Evolutionary conservation across 2,888 invertebrate genomes (phyloP).

Genomic region (Cheilosia urbana): DNA sequence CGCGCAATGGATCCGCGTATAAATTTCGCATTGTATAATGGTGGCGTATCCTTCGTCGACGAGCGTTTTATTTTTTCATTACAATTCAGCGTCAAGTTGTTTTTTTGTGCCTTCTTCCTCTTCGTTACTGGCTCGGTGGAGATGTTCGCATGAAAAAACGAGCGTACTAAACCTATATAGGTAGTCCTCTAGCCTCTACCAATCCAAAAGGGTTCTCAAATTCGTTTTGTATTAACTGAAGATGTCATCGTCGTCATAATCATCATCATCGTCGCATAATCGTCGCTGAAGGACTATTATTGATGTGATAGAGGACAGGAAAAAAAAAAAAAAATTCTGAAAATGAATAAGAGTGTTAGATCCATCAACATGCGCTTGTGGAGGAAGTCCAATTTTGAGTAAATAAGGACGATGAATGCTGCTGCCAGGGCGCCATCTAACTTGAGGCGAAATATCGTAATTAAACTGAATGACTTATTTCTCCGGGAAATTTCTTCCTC

Average conservation of each 20-base stretch:
- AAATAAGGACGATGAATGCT: constrained; percentile 64
- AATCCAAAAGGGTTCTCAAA: constrained; percentile 74
- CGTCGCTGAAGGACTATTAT: constrained; percentile 73
- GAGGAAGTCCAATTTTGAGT: constrained; percentile 62
- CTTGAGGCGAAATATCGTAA: constrained; percentile 26
- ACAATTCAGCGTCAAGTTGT: constrained; percentile 59
- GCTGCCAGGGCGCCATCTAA: background rate
- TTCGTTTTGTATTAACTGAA: constrained; percentile 75
- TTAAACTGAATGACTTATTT: constrained; percentile 26
- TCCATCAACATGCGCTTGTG: constrained; percentile 68
- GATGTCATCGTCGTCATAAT: constrained; percentile 70
- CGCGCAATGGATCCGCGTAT: constrained; percentile 59
- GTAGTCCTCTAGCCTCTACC: constrained; percentile 22
- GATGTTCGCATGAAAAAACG: constrained; percentile 56
- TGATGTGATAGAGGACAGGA: constrained; percentile 52
- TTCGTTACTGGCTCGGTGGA: constrained; percentile 60
- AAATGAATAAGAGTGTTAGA: constrained; percentile 64
- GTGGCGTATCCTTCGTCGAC: constrained; percentile 57
- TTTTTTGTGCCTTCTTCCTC: constrained; percentile 19
- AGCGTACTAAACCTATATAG: constrained; percentile 27
- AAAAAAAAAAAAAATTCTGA: constrained; percentile 35
- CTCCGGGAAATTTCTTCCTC: background rate
- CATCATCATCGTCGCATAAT: constrained; percentile 67
- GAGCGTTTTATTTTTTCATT: constrained; percentile 72
- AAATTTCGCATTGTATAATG: constrained; percentile 70